phyloP scores from a whole-genome alignment of 2,888 invertebrate genomes.

The Acrobeloides nanus region DNA sequence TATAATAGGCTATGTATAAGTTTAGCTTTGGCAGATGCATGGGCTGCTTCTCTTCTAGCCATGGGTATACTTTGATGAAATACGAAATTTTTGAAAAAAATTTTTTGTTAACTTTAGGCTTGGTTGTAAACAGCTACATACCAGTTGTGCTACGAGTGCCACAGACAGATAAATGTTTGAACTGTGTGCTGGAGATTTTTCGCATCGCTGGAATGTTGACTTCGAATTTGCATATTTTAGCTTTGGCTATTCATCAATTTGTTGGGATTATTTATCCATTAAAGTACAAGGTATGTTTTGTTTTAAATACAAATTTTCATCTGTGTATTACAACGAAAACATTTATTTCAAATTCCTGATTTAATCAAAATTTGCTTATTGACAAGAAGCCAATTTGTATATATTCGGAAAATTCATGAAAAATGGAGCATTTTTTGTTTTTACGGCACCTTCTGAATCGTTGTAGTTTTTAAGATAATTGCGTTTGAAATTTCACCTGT shows the following conservation, averaged over 20 bases:
- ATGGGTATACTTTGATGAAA: conserved; percentile 22
- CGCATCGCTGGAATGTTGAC: conserved; percentile 49
- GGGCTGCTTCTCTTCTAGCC: conserved; percentile 41
- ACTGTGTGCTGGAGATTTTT: conserved; percentile 33
- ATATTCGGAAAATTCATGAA: not conserved
- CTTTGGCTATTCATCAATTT: conserved; percentile 47
- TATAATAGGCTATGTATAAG: conserved; percentile 46
- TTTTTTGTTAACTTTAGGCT: conserved; percentile 29
- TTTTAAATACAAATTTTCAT: no score
- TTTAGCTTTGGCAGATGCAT: conserved; percentile 45
- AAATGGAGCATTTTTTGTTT: no score
- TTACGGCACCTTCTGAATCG: no score
- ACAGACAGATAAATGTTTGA: conserved; percentile 20
- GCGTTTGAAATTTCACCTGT: no score
- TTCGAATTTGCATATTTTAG: conserved; percentile 47
- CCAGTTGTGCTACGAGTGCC: conserved; percentile 39
- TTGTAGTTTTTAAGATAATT: no score
- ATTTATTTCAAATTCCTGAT: no score
- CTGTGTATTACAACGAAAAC: no score
- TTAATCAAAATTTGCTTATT: no score
- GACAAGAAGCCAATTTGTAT: not conserved
- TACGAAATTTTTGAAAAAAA: not conserved
- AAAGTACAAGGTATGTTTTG: conserved; percentile 38
- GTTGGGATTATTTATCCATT: conserved; percentile 47
- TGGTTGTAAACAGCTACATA: conserved; percentile 46